Base-by-base conservation (phyloP, 1,140 invertebrate species). In the Maconellicoccus hirsutus region DNA sequence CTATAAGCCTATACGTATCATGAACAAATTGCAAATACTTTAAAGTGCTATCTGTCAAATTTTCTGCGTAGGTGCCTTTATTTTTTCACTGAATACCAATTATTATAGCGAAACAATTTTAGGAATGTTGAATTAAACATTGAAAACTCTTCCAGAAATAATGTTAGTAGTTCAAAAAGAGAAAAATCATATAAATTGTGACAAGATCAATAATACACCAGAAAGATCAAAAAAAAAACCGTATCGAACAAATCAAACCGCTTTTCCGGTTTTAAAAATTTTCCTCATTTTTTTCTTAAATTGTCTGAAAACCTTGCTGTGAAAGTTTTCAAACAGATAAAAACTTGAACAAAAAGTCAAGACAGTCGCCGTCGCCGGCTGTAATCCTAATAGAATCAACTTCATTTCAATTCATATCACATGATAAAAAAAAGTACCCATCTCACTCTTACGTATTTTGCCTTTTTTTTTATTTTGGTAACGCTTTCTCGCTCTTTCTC, bases 331-430 rank as follows among this genome's bases (percentile, higher is more conserved):
- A n/a, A 66, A 66, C 61, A 66, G 61, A 66, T 66, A 66, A 66
- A 66, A 59, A 66, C 10, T 66, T 66, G 61, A 66, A 66, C 19
- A 25, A 26, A 66, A 66, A 66, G 21, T 66, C 10, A 66, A 66
- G 61, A 66, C 61, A 66, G 61, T 66, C 61, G 52, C n/a, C 61
- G 61, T 66, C 61, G 61, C 61, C 61, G 21, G 2, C 61, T 66
- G 61, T 66, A 66, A 66, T 66, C 61, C 61, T 66, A 66, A 66
- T 66, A 66, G 61, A 66, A 66, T 66, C 61, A 66, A 66, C 61
- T 66, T 66, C 61, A 66, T 66, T 66, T 66, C 61, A 66, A 66
- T 66, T 66, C 61, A 66, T 66, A 66, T 23, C 61, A 66, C 61
- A 66, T 66, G 61, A 66, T 66, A 66, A 66, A 59, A 59, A 59